Base-by-base conservation (phyloP, 2,797 vertebrate species). In the Epinephelus malabaricus region DNA sequence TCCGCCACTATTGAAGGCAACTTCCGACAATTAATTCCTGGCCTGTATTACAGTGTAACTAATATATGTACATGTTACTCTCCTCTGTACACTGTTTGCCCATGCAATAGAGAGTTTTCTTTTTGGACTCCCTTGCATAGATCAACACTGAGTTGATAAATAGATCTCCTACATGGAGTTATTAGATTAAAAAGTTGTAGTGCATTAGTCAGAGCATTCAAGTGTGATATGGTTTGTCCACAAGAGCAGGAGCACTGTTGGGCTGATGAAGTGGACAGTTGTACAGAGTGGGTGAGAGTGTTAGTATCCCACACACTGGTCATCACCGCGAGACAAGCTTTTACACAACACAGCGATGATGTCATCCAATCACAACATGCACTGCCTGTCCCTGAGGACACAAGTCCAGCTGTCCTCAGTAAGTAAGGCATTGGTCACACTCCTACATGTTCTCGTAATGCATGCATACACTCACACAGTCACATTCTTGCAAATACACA, bases 341-440 rank as follows among this genome's bases (percentile, higher is more conserved):
- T 89, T 87, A 78, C 80, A 86, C 79, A 85, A 77, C 71, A 21
- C 56, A 45, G n/a, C 5, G 46, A 74, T 92, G 89, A 89, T 83
- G 85, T 91, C 86, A 91, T 75, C 58, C 45, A 58, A 61, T 64
- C 81, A 69, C 74, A 79, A 80, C 86, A 59, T 84, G 79, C 60
- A 43, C 83, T n/a, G 81, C 79, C 79, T 85, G 75, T 86, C 82
- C 74, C 53, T 0, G 47, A 83, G 65, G 85, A 86, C 85, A 88
- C 81, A 69, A 47, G 85, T 77, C 85, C 90, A 91, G 86, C 89
- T 92, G 91, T 91, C 87, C 81, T 76, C 64, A 14, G 69, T 38
- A 6, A 76, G 40, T 43, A 43, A 23, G 73, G 72, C 76, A 62
- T 21, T 19, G 60, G 64, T 88, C 66, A 64, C 65, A 84, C 74